Percentiles rank a stretch among this genome's conserved stretches.
Evolutionary conservation across 2,888 invertebrate species (phyloP).

Genomic region (Plebejus argus): DNA sequence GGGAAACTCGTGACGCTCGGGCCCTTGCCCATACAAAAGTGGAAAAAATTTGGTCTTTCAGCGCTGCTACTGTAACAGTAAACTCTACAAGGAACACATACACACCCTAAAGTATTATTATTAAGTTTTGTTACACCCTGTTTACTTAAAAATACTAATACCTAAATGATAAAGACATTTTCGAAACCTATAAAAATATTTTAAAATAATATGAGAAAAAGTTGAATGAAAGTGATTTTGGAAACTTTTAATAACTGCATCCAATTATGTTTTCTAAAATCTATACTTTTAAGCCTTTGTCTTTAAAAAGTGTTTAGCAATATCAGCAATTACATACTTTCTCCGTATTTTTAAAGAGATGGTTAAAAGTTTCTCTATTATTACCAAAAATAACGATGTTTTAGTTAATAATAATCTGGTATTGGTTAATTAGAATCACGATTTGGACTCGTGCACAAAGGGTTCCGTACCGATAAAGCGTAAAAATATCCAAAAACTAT

Average conservation of each 20-base stretch:
- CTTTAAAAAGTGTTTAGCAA: neutral
- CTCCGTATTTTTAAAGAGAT: neutral
- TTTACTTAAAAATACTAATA: too few species aligned
- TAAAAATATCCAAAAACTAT: too few species aligned
- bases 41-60: too few species aligned
- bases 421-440: neutral
- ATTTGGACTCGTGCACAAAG: too few species aligned
- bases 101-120: too few species aligned
- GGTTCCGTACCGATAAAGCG: too few species aligned
- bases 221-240: neutral
- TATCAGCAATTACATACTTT: neutral
- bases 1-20: too few species aligned
- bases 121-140: too few species aligned
- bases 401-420: neutral
- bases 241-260: neutral
- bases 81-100: too few species aligned
- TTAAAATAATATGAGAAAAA: neutral
- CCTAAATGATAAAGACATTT: neutral
- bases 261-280: constrained; percentile 5
- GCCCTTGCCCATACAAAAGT: too few species aligned
- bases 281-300: constrained; percentile 8
- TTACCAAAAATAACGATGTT: neutral
- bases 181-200: neutral
- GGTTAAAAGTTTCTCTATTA: neutral
- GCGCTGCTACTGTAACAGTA: too few species aligned